Evolutionary conservation across 2,113 vertebrate species (phyloP), one percentile per base, ranked within the genome.

Genomic region (Percopsis transmontana): DNA sequence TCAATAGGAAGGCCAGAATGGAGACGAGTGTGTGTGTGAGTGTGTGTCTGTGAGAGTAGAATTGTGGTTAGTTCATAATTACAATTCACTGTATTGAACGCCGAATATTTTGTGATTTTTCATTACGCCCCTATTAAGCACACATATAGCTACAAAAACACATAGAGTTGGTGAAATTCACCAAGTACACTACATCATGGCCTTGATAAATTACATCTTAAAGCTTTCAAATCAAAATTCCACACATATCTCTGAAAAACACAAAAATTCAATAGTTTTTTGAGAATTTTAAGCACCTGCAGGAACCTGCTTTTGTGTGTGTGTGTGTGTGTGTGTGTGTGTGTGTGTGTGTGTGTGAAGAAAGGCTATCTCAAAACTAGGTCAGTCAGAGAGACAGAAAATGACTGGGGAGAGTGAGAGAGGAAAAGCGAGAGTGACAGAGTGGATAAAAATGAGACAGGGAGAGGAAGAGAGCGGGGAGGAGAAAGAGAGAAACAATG

Each of bases 331-430:
- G 52, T 53, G 20, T 47, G 42, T 67, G 72, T 57, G 18, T 19
- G 48, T 19, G 48, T 51, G 48, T 51, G 48, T 19, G n/a, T 51
- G 48, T 20, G 48, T 51, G 48, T 21, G 48, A 45, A 58, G 58
- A 21, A 68, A 71, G 44, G 57, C 57, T 70, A 71, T 81, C 83
- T 33, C 79, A 81, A 83, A 88, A 73, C 71, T 88, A 87, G 85
- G 87, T 89, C 87, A 87, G 78, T 74, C 62, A 55, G 72, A 65
- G 71, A 72, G 72, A 79, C 66, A 58, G 74, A 77, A 33, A 48
- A 50, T 47, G 44, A 50, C 44, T 38, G 3, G 39, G 41, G 57
- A 58, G 39, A 39, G 57, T 18, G 39, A 40, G 38, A 19, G 27
- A 33, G 27, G 27, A 33, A 33, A 33, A 16, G 44, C 14, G 3